phyloP scores from a whole-genome alignment of 2,113 vertebrate genomes.

The Etheostoma cragini region DNA sequence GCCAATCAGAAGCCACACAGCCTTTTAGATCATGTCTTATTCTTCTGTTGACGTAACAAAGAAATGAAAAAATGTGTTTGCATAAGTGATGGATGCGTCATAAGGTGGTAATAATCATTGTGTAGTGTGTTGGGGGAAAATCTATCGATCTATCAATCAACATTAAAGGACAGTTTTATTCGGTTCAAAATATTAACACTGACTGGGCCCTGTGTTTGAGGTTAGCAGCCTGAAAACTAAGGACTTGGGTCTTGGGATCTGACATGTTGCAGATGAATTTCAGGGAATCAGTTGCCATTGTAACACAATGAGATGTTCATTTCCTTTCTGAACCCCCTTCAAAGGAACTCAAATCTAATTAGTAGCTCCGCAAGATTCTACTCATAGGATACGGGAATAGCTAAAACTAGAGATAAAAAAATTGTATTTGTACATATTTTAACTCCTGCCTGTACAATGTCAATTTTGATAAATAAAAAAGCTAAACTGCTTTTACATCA shows the following conservation, averaged over 20 bases:
- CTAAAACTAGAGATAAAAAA: background rate
- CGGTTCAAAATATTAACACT: background rate
- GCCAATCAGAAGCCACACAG: conserved; percentile 48
- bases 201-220: background rate
- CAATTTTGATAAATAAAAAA: background rate
- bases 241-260: background rate
- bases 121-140: background rate
- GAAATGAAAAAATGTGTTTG: conserved; percentile 20
- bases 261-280: background rate
- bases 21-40: conserved; percentile 33
- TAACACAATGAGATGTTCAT: background rate
- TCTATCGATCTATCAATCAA: background rate
- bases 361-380: background rate
- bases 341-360: background rate
- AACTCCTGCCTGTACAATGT: background rate
- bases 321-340: background rate
- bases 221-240: background rate
- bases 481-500: background rate
- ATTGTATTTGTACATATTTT: background rate
- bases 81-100: conserved; percentile 50
- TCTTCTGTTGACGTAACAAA: conserved; percentile 45
- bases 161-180: background rate
- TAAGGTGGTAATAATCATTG: background rate
- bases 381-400: background rate
- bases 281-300: background rate